These are phyloP conservation scores for Dasypolia templi DNA, from an alignment of 2,888 invertebrate genomes.

Conservation along the genomic window DNA sequence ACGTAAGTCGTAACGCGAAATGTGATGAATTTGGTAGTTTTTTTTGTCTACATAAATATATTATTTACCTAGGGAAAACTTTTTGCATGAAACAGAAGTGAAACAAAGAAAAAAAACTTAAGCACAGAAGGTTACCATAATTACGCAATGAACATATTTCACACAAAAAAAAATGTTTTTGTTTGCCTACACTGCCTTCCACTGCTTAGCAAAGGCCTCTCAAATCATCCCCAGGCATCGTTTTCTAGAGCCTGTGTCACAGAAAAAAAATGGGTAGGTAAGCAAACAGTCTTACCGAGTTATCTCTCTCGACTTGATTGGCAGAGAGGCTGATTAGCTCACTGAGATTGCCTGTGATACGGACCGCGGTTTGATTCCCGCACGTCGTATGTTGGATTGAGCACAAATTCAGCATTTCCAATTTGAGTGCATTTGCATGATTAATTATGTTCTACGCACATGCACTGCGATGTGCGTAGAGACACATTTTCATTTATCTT, in stretches of 20 bases:
- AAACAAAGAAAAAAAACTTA: background rate
- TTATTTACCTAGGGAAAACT: background rate
- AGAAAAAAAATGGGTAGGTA: too few relatives aligned
- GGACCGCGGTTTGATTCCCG: constrained; percentile 11
- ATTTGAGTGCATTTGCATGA: background rate
- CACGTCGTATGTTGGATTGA: background rate
- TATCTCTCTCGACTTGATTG: constrained; percentile 27
- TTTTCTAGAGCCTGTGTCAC: too few relatives aligned
- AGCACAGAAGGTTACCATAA: too few relatives aligned
- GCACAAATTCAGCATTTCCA: background rate
- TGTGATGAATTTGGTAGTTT: constrained; percentile 41
- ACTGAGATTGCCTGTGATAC: constrained; percentile 17
- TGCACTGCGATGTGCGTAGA: background rate
- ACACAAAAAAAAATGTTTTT: too few relatives aligned
- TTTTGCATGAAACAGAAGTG: background rate
- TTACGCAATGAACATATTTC: too few relatives aligned
- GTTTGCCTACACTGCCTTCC: too few relatives aligned
- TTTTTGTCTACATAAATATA: constrained; percentile 1
- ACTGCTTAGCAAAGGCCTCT: too few relatives aligned
- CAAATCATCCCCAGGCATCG: too few relatives aligned
- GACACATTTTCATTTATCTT: too few relatives aligned
- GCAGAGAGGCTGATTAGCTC: constrained; percentile 16
- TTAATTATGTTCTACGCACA: background rate
- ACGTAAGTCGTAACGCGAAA: constrained; percentile 49
- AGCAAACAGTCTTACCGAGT: too few relatives aligned